Conservation (phyloP, 2,888 invertebrate species). For the Arctia plantaginis region DNA sequence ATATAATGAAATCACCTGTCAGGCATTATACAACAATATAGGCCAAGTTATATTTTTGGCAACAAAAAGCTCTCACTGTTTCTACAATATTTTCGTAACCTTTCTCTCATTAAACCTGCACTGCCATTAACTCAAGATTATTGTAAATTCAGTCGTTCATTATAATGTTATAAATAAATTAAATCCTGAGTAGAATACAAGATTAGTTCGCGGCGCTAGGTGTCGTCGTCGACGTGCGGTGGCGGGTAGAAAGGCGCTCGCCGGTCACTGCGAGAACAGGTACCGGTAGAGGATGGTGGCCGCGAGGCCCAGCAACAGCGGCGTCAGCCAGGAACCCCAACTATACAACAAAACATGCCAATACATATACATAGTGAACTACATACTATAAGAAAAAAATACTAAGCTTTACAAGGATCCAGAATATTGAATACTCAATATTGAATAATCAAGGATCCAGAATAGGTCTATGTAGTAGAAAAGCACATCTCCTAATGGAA, state of each 20-base stretch:
- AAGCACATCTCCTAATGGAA: too few relatives aligned
- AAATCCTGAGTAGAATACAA: neutral
- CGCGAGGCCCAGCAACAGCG: conserved; percentile 88
- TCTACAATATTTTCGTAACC: neutral
- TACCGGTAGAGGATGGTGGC: conserved; percentile 90
- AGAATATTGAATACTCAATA: too few relatives aligned
- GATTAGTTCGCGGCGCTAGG: neutral
- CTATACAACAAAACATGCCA: conserved; percentile 58
- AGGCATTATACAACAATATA: neutral
- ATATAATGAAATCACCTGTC: too few relatives aligned
- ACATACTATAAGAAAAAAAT: neutral
- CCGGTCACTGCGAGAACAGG: conserved; percentile 85
- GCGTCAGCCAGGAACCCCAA: conserved; percentile 89
- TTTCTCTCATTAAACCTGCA: neutral
- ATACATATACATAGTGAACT: neutral
- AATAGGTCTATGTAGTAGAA: too few relatives aligned
- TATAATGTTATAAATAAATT: neutral
- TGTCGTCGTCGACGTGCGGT: conserved; percentile 9
- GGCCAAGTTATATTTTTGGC: neutral
- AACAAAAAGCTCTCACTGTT: neutral
- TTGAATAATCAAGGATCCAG: too few relatives aligned
- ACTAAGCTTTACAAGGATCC: neutral
- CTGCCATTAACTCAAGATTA: neutral
- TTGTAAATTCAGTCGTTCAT: neutral
- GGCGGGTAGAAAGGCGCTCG: conserved; percentile 25